Base-by-base conservation (phyloP, 2,113 vertebrate species). In the Tenebrosternarchus preto region DNA sequence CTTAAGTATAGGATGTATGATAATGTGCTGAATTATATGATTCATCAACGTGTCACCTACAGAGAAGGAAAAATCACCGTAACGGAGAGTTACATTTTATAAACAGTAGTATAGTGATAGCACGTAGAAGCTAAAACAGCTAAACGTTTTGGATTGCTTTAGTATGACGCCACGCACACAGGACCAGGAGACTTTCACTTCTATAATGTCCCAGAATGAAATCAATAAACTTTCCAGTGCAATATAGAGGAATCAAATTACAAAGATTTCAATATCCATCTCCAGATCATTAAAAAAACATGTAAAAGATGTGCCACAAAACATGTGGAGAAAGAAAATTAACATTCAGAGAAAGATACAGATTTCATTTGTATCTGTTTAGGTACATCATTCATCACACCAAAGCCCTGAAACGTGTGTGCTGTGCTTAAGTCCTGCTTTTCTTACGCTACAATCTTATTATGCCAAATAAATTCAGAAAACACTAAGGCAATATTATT, bases 401-500 rank as follows among this genome's bases (percentile, higher is more conserved):
- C 46, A n/a, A 60, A 76, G 73, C 73, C 43, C 53, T 76, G 60
- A 80, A 60, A 78, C 50, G 61, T 27, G 76, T 55, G 78, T 55
- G n/a, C 59, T 27, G 22, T 84, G 83, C 83, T 79, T 73, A 79
- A 82, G 76, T 73, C n/a, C 75, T 78, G 81, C 81, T 76, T n/a
- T 85, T 85, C 72, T 83, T 75, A 74, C 33, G 24, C 71, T 60
- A 73, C 78, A 87, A 83, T 86, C 82, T 85, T 79, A 87, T 87
- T 87, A 85, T 78, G 82, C 33, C 83, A 76, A 85, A 87, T 81
- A 85, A 83, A 85, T 83, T 83, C 84, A 60, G 84, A 82, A 85
- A 85, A 87, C 82, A 85, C 83, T 56, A 83, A 82, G 82, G 78
- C 86, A 60, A 81, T 87, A 83, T 85, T 87, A 87, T 85, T 87